Conservation (phyloP, 1,140 invertebrate genomes). For the Zaprionus ghesquierei region DNA sequence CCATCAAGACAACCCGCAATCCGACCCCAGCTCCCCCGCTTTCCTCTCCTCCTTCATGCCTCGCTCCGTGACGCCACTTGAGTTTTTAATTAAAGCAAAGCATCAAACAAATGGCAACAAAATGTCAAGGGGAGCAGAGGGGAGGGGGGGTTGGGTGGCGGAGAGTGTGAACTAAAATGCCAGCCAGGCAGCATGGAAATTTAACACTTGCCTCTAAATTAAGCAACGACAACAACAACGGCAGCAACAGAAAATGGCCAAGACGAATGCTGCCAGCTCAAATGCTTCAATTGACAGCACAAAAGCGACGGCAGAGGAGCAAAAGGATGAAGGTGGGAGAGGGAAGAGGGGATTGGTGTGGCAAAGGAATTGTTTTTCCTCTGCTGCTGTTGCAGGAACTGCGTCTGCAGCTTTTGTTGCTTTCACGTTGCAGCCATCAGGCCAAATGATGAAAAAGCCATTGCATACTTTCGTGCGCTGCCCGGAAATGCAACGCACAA, state of each 20-base stretch:
- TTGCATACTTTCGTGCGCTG: slow-evolving; percentile 78
- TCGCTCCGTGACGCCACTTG: slow-evolving; percentile 61
- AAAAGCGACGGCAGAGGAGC: slow-evolving; percentile 3
- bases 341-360: neutral
- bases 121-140: slow-evolving; percentile 48
- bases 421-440: slow-evolving; percentile 72
- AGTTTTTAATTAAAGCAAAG: slow-evolving; percentile 77
- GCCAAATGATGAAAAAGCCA: slow-evolving; percentile 77
- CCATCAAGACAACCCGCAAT: neutral
- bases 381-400: slow-evolving; percentile 20
- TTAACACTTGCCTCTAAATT: slow-evolving; percentile 76
- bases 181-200: slow-evolving; percentile 70
- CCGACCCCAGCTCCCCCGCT: neutral
- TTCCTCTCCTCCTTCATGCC: neutral
- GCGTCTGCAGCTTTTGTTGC: slow-evolving; percentile 63
- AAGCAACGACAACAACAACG: slow-evolving; percentile 62
- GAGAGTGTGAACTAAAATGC: slow-evolving; percentile 70
- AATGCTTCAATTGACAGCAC: slow-evolving; percentile 63
- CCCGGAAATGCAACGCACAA: slow-evolving; percentile 63
- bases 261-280: slow-evolving; percentile 55
- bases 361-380: slow-evolving; percentile 72
- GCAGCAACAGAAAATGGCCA: slow-evolving; percentile 42
- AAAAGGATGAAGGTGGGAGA: neutral
- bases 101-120: slow-evolving; percentile 72
- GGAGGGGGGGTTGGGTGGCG: neutral